Evolutionary conservation across 2,888 invertebrate genomes (phyloP), one percentile per base, ranked within the genome.

Genomic region (Taenaris catops): DNA sequence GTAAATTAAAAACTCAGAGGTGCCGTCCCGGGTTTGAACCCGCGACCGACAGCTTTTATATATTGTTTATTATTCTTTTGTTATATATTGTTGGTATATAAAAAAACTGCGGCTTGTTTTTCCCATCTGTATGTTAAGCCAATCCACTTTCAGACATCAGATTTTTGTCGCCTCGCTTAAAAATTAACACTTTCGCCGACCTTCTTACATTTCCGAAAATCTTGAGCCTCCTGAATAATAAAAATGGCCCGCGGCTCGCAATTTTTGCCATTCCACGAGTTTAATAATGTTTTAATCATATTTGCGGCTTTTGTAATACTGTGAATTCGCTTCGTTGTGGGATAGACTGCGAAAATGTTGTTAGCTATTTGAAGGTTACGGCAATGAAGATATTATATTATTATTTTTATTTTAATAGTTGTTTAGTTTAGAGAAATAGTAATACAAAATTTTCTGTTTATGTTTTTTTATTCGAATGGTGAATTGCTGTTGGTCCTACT

Each of bases 101-200:
- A n/a, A n/a, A n/a, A n/a, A 26, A 26, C 11, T 25, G 36, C 19
- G 3, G 7, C 51, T 53, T 61, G 44, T 16, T 48, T 42, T 33
- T 9, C 24, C 4, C 23, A 16, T 23, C 45, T 49, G 58, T 64
- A 36, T 47, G 18, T 52, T 3, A 46, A 34, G 8, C 28, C n/a
- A 25, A 20, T 32, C 47, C 47, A 50, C 49, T 51, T 45, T 47
- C 24, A 44, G 44, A 48, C 51, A 55, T 58, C 59, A 60, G 58
- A 70, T 66, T 66, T 66, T 67, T 60, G 63, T 63, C 62, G 51
- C 49, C 54, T 44, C 58, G 53, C 55, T 78, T 70, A 75, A 78
- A 76, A 76, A 75, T 78, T 74, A 74, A 78, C 74, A 74, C 70
- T 73, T 71, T 55, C 62, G 7, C 31, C 55, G 40, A 55, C 56